These are phyloP conservation scores for Pardalotus punctatus DNA, from an alignment of 2,113 vertebrate species.

Conservation along the genomic window DNA sequence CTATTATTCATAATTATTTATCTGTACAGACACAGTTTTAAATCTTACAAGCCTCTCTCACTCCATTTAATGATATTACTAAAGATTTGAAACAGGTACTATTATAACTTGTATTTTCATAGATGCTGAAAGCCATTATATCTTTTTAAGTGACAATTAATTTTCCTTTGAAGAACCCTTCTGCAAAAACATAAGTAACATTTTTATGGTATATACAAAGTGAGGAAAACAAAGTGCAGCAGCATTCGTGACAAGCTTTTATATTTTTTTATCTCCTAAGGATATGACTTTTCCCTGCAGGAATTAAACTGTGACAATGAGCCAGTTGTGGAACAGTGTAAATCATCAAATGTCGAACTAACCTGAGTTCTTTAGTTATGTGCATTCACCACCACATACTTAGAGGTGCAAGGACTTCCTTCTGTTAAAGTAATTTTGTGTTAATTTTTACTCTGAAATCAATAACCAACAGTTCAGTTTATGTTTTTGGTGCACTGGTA, in stretches of 20 bases:
- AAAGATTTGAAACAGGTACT: background rate
- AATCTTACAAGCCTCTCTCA: background rate
- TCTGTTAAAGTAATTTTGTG: background rate
- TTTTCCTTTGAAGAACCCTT: background rate
- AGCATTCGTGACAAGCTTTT: background rate
- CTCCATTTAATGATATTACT: background rate
- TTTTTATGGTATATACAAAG: background rate
- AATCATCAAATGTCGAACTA: background rate
- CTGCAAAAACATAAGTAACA: background rate
- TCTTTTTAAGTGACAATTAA: background rate
- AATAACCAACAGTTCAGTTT: background rate
- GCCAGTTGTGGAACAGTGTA: background rate
- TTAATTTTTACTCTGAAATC: background rate
- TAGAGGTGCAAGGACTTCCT: background rate
- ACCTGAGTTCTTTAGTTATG: accelerated
- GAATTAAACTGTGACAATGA: background rate
- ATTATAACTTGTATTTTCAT: background rate
- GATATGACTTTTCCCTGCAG: background rate
- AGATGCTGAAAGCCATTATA: background rate
- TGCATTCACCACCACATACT: background rate
- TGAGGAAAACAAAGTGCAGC: background rate
- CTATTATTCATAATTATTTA: background rate
- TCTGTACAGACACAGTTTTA: background rate
- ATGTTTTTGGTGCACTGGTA: background rate
- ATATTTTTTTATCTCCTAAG: too few species aligned